Conservation (phyloP, 2,797 vertebrate genomes). For the Rhinogobio ventralis region DNA sequence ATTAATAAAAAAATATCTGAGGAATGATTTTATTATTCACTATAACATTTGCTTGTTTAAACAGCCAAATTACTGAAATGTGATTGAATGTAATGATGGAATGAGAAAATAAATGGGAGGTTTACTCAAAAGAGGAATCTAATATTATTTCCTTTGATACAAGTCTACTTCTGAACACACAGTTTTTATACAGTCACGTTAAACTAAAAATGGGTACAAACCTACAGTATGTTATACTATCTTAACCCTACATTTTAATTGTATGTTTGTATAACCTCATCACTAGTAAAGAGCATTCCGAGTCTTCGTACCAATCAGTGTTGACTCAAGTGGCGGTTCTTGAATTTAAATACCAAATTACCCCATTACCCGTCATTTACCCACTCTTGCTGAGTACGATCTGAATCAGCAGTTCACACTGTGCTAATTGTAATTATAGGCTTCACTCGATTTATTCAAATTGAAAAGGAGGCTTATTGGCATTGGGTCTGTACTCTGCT, state of each 20-base stretch:
- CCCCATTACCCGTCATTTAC: conserved; percentile 82
- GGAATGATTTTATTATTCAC: background rate
- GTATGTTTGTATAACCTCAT: conserved; percentile 72
- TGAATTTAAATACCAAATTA: conserved; percentile 86
- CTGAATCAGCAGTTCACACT: conserved; percentile 84
- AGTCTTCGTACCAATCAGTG: conserved; percentile 78
- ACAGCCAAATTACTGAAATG: background rate
- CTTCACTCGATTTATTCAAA: conserved; percentile 83
- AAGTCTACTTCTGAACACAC: background rate
- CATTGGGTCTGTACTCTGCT: conserved; percentile 77
- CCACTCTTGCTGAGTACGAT: conserved; percentile 82
- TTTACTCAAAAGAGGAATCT: background rate
- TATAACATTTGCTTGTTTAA: background rate
- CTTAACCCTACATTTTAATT: conserved; percentile 75
- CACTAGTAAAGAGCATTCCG: conserved; percentile 73
- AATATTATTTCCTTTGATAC: background rate
- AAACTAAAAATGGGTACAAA: conserved; percentile 10
- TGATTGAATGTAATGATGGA: background rate
- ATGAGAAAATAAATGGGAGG: background rate
- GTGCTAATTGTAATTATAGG: conserved; percentile 88
- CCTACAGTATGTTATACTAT: conserved; percentile 28
- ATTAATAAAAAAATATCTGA: background rate
- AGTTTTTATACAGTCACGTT: background rate
- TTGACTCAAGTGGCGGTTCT: conserved; percentile 81
- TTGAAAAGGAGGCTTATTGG: conserved; percentile 82